Evolutionary conservation across 2,888 invertebrate species (phyloP).

Genomic region (Thera britannica): DNA sequence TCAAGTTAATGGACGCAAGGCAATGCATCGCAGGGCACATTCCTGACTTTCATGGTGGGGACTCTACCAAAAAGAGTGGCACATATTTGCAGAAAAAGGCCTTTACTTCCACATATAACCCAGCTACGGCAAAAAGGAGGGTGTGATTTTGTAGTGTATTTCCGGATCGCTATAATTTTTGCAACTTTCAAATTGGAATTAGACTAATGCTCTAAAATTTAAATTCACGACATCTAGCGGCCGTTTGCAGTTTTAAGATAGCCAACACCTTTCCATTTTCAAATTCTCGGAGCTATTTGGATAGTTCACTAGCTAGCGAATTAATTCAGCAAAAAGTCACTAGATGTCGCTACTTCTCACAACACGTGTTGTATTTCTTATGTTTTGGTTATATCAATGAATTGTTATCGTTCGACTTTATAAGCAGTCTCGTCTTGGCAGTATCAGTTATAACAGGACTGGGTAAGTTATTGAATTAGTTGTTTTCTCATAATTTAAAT

Average conservation of each 20-base stretch:
- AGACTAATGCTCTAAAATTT: not conserved
- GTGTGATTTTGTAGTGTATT: too few relatives aligned
- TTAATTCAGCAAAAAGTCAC: constrained; percentile 4
- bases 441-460: constrained; percentile 10
- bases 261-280: not conserved
- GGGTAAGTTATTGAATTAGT: constrained; percentile 19
- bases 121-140: too few relatives aligned
- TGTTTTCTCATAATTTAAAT: not conserved
- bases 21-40: too few relatives aligned
- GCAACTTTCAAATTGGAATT: too few relatives aligned
- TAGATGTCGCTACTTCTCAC: constrained; percentile 31
- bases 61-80: too few relatives aligned
- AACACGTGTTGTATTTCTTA: constrained; percentile 21
- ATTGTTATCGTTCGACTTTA: constrained; percentile 19
- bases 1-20: too few relatives aligned
- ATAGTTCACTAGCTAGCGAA: not conserved
- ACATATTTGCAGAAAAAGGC: too few relatives aligned
- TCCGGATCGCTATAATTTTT: too few relatives aligned
- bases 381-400: constrained; percentile 21
- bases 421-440: constrained; percentile 26
- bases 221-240: constrained; percentile 5
- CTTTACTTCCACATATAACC: too few relatives aligned
- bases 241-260: not conserved
- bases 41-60: too few relatives aligned
- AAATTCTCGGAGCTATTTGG: not conserved